phyloP scores from a whole-genome alignment of 1,140 invertebrate genomes.

The Drosophila nebulosa region DNA sequence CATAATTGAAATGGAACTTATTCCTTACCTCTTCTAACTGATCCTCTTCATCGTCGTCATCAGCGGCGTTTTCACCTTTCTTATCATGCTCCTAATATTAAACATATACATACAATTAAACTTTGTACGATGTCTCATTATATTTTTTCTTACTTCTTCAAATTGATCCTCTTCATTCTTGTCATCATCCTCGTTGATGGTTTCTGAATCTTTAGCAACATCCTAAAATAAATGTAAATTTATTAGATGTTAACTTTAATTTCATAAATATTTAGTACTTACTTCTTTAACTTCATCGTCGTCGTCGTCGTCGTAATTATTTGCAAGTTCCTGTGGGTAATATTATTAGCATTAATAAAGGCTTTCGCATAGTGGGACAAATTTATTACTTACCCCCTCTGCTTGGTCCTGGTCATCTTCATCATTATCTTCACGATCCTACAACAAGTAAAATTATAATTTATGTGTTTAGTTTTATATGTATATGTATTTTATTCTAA shows the following conservation, averaged over 20 bases:
- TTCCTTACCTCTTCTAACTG: background rate
- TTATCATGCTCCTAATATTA: background rate
- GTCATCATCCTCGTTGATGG: background rate
- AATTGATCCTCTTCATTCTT: background rate
- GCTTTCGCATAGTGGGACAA: background rate
- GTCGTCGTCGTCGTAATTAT: background rate
- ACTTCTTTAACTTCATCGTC: background rate
- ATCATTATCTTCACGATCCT: background rate
- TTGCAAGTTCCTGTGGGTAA: background rate
- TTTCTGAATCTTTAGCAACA: background rate
- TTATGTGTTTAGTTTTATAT: background rate
- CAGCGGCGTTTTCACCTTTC: background rate
- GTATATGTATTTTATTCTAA: background rate
- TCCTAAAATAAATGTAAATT: background rate
- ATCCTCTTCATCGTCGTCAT: conserved; percentile 27
- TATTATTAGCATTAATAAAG: background rate
- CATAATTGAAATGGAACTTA: no score
- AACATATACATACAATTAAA: background rate
- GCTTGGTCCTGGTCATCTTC: background rate
- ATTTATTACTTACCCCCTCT: background rate
- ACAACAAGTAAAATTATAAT: background rate
- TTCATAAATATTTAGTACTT: background rate
- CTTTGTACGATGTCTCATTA: no score
- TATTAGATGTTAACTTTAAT: background rate
- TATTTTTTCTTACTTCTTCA: background rate